Base-by-base conservation (phyloP, 1,140 invertebrate genomes). In the Orius laevigatus region DNA sequence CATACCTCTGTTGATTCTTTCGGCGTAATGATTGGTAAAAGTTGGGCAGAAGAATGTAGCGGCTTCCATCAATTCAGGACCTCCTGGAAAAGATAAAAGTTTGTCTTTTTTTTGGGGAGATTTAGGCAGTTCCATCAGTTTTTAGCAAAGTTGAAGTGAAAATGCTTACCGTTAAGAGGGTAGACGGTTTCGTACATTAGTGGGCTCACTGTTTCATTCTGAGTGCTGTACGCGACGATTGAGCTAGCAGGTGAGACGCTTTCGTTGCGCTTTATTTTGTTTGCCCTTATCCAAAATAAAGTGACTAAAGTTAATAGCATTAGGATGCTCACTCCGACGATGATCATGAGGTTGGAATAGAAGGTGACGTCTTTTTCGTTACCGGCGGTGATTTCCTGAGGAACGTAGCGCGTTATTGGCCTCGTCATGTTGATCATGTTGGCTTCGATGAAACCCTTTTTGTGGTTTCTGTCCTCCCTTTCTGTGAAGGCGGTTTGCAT, bases 11-110 rank as follows among this genome's bases (percentile, higher is more conserved):
- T 51, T 51, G n/a, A 51, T 46, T 31, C 32, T 20, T 32, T 46
- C 49, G 8, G 49, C 49, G 36, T 51, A 51, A 20, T 25, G 45
- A 34, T 51, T 51, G 9, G 49, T 51, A 35, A 51, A 51, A 11
- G 49, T 51, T 16, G 49, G 49, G 15, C 34, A 51, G 43, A 51
- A 51, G 16, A 51, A 51, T 32, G 44, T 39, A 2, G 11, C 35
- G 10, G 20, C 20, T 34, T 46, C 41, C 3, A 25, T 9, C 2
- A 11, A 6, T 20, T 45, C 49, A 36, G 49, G 12, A 4, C 19
- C 40, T 16, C 18, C 40, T 42, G 40, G 18, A 16, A 16, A 10
- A 38, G 11, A 12, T 5, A 3, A 38, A 38, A 12, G 10, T 38
- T 5, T 5, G 3, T 38, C n/a, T 5, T 38, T 3, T 12, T n/a